Evolutionary conservation across 2,797 vertebrate species (phyloP), one percentile per base, ranked within the genome.

Genomic region (Pristis pectinata): DNA sequence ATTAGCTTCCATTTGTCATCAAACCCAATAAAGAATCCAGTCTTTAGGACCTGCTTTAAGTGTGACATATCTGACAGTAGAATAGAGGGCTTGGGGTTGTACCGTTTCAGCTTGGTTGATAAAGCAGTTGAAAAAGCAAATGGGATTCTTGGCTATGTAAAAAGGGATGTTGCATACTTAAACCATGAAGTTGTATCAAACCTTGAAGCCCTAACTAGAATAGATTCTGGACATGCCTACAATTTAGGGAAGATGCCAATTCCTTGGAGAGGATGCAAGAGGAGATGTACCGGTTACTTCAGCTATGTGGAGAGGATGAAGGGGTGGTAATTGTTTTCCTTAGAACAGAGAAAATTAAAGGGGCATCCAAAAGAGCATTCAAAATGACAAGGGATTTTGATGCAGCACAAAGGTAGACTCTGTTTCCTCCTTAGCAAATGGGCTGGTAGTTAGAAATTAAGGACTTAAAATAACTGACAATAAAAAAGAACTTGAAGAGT

Each of bases 21-120:
- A 83, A 83, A 87, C 83, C 83, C 83, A 87, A 85, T 85, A 53
- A 85, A 85, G 24, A 30, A 85, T 85, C 82, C 44, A 85, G 59
- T 15, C 53, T 87, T 87, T 30, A 59, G 53, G 7, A n/a, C 15
- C 34, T 87, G 83, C 30, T 34, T 87, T 34, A 34, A n/a, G 83
- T 17, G 9, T 56, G 11, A 11, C 49, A 30, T 19, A 2, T n/a
- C n/a, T 77, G 34, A 77, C 34, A 34, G 67, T 64, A 1, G 6
- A 72, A 24, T 27, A 79, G n/a, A 37, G 76, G 19, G 10, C 34
- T 27, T 37, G 11, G 37, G 27, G 27, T 22, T 56, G 10, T 30
- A 56, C 30, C 34, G 70, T 4, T 85, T 34, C 27, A 85, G 83
- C 27, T 56, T 85, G 49, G 56, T 59, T 85, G 49, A 56, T 85